Evolutionary conservation across 2,113 vertebrate species (phyloP).

Genomic region (Choloepus hoffmanni): DNA sequence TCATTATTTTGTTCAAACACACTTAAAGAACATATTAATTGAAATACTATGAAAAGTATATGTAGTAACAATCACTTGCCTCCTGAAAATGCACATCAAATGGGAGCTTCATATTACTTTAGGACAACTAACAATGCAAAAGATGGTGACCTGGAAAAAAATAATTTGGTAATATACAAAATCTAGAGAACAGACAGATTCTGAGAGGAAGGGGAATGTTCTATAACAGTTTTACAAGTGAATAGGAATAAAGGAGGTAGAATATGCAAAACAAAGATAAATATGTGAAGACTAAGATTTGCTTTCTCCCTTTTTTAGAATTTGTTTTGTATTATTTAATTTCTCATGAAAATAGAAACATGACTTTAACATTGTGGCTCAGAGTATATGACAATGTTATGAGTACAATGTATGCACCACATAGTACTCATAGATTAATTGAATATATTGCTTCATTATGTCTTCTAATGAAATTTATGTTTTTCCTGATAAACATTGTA

Average conservation of each 20-base stretch:
- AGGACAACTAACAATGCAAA: neutral
- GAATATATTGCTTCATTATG: no score
- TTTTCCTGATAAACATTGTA: no score
- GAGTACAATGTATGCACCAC: neutral
- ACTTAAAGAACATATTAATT: neutral
- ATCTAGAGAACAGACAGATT: no score
- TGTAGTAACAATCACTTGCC: neutral
- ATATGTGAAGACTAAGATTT: neutral
- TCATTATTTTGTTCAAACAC: neutral
- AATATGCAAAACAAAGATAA: neutral
- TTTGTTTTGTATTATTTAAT: neutral
- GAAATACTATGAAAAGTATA: neutral
- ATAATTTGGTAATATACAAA: neutral
- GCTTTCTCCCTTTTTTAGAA: neutral
- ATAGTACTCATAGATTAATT: neutral
- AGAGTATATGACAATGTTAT: neutral
- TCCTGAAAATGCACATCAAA: neutral
- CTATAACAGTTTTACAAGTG: neutral
- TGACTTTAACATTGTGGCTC: neutral
- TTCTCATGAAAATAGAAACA: neutral
- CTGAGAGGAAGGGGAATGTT: neutral
- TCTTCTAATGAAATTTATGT: no score
- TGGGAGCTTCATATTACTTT: neutral
- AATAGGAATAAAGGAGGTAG: neutral
- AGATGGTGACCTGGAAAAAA: neutral